Evolutionary conservation across 2,797 vertebrate genomes (phyloP).

Genomic region (Valencia hispanica): DNA sequence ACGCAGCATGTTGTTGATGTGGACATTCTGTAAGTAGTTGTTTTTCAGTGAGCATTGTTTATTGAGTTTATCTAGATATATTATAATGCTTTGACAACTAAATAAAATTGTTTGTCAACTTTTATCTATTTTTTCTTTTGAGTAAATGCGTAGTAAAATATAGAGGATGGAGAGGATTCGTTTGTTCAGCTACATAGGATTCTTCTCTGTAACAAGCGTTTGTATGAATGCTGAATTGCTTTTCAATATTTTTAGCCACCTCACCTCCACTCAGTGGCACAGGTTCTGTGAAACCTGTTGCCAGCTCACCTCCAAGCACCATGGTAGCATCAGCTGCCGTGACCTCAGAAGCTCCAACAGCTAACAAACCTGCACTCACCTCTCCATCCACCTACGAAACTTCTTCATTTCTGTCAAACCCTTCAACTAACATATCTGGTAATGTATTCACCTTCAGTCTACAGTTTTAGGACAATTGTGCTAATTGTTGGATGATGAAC

Average conservation of each 20-base stretch:
- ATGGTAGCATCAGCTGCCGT: rapidly evolving
- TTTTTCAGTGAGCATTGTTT: neutral
- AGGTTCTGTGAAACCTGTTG: rapidly evolving
- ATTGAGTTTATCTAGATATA: neutral
- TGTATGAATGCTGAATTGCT: neutral
- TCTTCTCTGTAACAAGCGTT: neutral
- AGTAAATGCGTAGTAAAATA: neutral
- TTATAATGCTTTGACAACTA: neutral
- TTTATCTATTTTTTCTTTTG: neutral
- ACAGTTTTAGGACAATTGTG: neutral
- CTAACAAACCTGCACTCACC: conserved; percentile 27
- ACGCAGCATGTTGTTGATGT: neutral
- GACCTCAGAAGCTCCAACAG: rapidly evolving
- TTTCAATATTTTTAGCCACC: neutral
- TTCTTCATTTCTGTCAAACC: rapidly evolving
- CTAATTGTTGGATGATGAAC: neutral
- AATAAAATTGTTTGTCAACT: neutral
- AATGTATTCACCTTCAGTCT: conserved; percentile 32
- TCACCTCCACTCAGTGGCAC: conserved; percentile 8
- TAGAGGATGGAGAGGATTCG: neutral
- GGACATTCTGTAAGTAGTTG: neutral
- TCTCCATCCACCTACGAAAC: neutral
- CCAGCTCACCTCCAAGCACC: conserved; percentile 20
- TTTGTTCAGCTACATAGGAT: neutral
- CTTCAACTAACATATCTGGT: neutral